phyloP scores from a whole-genome alignment of 1,140 invertebrate genomes.

The Drosophila mayri region DNA sequence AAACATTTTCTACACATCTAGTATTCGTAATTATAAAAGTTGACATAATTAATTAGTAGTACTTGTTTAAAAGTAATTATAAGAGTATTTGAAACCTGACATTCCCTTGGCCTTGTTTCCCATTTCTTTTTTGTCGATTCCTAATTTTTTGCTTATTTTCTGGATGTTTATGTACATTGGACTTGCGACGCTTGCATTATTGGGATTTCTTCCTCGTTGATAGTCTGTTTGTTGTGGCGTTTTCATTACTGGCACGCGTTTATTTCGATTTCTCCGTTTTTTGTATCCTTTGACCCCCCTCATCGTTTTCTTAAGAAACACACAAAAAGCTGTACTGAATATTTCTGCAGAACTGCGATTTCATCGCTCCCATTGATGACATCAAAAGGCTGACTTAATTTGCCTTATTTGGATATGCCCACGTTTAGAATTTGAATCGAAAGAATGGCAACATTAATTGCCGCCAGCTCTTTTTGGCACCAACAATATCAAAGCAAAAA shows the following conservation, averaged over 20 bases:
- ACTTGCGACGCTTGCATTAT: slow-evolving; percentile 43
- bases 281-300: slow-evolving; percentile 31
- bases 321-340: not conserved
- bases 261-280: slow-evolving; percentile 9
- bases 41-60: too few relatives aligned
- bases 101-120: not conserved
- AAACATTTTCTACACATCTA: not conserved
- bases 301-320: slow-evolving; percentile 1
- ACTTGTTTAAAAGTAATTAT: not conserved
- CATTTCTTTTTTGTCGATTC: slow-evolving; percentile 13
- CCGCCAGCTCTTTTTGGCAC: slow-evolving; percentile 19
- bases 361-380: slow-evolving; percentile 6
- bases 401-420: slow-evolving; percentile 35
- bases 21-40: not conserved
- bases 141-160: slow-evolving; percentile 3
- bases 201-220: slow-evolving; percentile 36
- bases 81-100: slow-evolving; percentile 2
- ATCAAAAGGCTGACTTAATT: slow-evolving; percentile 9
- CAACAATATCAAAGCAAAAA: slow-evolving; percentile 35
- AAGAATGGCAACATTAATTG: slow-evolving; percentile 19
- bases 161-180: slow-evolving; percentile 20
- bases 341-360: not conserved
- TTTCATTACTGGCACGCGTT: slow-evolving; percentile 35
- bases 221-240: slow-evolving; percentile 21
- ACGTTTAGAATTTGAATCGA: slow-evolving; percentile 31